A percentile compares a stretch with the other conserved stretches of the same genome.
Conservation (phyloP, 2,888 invertebrate species). For the Dynastes grantii region DNA sequence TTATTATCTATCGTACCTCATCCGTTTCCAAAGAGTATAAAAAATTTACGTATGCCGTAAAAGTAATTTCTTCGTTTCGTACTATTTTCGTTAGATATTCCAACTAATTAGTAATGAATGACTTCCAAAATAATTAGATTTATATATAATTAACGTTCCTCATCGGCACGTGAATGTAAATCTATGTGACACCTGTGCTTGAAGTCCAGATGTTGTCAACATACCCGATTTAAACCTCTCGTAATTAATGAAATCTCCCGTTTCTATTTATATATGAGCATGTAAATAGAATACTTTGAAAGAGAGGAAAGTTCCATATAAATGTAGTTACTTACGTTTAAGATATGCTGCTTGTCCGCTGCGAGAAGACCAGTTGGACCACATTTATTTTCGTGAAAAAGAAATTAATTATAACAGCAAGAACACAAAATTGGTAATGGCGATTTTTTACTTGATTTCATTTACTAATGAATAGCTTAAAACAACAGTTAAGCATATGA, state of each 20-base stretch:
- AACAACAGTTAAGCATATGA: no score
- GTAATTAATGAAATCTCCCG: slow-evolving; percentile 56
- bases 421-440: no score
- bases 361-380: no score
- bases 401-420: no score
- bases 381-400: no score
- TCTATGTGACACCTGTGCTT: slow-evolving; percentile 55
- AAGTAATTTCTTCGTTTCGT: not conserved
- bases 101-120: slow-evolving; percentile 50
- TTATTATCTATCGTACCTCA: not conserved
- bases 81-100: not conserved
- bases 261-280: slow-evolving; percentile 53
- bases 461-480: no score
- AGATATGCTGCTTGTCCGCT: not conserved
- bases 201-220: slow-evolving; percentile 55
- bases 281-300: slow-evolving; percentile 27
- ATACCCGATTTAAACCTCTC: slow-evolving; percentile 52
- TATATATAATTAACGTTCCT: slow-evolving; percentile 49
- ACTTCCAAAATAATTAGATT: slow-evolving; percentile 50
- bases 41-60: not conserved
- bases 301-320: not conserved
- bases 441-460: no score
- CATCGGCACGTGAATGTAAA: slow-evolving; percentile 53
- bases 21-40: not conserved
- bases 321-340: not conserved